phyloP scores from a whole-genome alignment of 2,888 invertebrate genomes.

The Drosophila mayaguana region DNA sequence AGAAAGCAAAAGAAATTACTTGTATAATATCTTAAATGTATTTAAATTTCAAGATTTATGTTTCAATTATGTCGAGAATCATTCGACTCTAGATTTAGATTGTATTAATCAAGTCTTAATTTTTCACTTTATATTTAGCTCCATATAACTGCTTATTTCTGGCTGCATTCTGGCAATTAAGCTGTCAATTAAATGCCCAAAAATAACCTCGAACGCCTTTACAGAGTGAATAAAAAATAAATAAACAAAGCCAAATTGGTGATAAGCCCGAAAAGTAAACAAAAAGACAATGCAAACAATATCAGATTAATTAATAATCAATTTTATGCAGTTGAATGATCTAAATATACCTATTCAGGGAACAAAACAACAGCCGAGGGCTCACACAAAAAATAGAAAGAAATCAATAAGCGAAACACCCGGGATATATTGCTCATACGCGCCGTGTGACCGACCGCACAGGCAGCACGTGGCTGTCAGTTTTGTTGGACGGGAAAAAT shows the following conservation, averaged over 20 bases:
- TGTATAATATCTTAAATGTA: background rate
- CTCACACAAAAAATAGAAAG: too few relatives aligned
- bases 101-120: too few relatives aligned
- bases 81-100: too few relatives aligned
- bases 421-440: conserved; percentile 36
- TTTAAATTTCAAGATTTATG: background rate
- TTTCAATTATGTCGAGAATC: too few relatives aligned
- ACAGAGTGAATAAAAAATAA: background rate
- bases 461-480: conserved; percentile 14
- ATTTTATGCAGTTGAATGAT: conserved; percentile 30
- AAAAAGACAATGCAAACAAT: background rate
- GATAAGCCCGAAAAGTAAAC: conserved; percentile 3
- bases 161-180: background rate
- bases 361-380: background rate
- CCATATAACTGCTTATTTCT: background rate
- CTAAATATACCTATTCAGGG: conserved; percentile 17
- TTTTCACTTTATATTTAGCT: background rate
- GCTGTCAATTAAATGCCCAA: conserved; percentile 17
- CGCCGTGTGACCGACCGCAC: conserved; percentile 27
- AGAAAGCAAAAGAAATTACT: background rate
- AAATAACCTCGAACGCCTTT: conserved; percentile 24
- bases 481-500: background rate
- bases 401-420: conserved; percentile 48
- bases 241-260: background rate
- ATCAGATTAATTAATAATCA: conserved; percentile 45